Evolutionary conservation across 1,140 invertebrate species (phyloP), one percentile per base, ranked within the genome.

Genomic region (Trachymyrmex septentrionalis): DNA sequence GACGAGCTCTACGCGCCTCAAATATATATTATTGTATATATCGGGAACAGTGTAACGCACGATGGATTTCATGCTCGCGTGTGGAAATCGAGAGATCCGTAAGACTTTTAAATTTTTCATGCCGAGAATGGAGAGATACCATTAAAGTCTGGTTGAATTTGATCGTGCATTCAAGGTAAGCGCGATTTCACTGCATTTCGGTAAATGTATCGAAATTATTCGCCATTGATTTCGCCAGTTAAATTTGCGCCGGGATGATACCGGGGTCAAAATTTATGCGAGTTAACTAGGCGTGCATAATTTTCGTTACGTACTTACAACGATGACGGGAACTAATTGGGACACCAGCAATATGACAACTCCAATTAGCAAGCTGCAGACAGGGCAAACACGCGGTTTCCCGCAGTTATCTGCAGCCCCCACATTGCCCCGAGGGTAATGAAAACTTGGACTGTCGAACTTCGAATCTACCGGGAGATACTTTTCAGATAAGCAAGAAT

Each of bases 311-410:
- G 19, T 66, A 55, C 12, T 3, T 67, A 63, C 16, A 48, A 14
- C 30, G 21, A 71, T 14, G 72, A 27, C 27, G 14, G n/a, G 6
- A 81, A 34, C 30, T 81, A 81, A 71, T 81, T 81, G 64, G 48
- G 55, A n/a, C 30, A 38, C 44, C 27, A n/a, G 48, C 63, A 69
- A 80, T 67, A 50, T 80, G 63, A 69, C 64, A 38, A 55, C 64
- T 71, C 64, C 48, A 81, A 81, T 81, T 81, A 81, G 64, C 64
- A 4, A 44, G 14, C 30, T 55, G 64, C 30, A 81, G 30, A 34
- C 34, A 38, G 48, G 5, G 63, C 14, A 44, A 34, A 19, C 19
- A 71, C 30, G 53, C 34, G 64, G 12, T 71, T 55, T 1, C 48
- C 27, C 30, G 64, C 66, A n/a, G 64, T 57, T 81, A 55, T 38